Percentiles rank a stretch among this genome's conserved stretches.
Evolutionary conservation across 2,113 vertebrate species (phyloP).

Genomic region (Urocynchramus pylzowi): DNA sequence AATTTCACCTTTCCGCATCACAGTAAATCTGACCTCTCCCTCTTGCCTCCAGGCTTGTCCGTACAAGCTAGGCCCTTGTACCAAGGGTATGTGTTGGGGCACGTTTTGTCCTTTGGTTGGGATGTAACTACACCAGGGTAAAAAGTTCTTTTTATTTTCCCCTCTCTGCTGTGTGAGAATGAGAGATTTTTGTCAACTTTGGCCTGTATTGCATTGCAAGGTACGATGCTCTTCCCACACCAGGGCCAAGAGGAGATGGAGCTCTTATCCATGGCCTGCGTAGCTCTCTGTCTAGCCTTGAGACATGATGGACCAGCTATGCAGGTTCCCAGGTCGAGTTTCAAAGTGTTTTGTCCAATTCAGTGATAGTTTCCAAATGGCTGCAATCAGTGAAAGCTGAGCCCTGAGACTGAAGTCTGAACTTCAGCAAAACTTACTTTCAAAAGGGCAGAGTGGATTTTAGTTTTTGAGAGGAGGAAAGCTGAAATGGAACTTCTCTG

Average conservation of each 20-base stretch:
- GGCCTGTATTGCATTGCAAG: background rate
- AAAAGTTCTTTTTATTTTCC: background rate
- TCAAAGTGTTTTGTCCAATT: background rate
- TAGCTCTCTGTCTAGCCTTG: background rate
- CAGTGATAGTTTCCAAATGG: background rate
- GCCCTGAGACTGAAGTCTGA: background rate
- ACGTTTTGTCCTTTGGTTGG: background rate
- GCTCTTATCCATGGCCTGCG: background rate
- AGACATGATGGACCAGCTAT: background rate
- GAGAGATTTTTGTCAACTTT: background rate
- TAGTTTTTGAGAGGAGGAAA: background rate
- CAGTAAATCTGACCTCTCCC: constrained; percentile 1
- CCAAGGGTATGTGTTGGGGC: background rate
- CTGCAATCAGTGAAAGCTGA: background rate
- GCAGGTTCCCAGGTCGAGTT: background rate
- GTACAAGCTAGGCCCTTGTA: background rate
- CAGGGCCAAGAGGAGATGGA: background rate
- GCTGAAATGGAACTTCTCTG: background rate
- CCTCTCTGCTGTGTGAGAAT: background rate
- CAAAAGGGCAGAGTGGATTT: background rate
- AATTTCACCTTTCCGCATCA: background rate
- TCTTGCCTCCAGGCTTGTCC: constrained; percentile 5
- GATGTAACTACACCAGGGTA: background rate
- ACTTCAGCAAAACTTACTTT: background rate
- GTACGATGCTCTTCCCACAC: background rate